Evolutionary conservation across 2,888 invertebrate genomes (phyloP), one percentile per base, ranked within the genome.

Genomic region (Acleris sparsana): DNA sequence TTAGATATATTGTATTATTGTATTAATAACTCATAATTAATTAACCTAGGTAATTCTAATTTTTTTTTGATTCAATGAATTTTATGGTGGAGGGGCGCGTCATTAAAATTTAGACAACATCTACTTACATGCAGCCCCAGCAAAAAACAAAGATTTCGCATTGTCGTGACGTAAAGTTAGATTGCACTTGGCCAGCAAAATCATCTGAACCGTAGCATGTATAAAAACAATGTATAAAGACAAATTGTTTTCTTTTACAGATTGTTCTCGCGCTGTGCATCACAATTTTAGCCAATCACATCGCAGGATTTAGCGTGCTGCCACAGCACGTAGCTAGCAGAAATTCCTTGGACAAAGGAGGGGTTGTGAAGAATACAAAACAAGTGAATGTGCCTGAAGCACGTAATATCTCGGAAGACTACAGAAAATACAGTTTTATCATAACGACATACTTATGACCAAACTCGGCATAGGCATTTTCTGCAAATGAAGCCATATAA

Each of bases 401-500:
- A 20, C 68, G 67, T 65, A 73, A 73, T 46, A 62, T 82, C n/a
- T 90, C 92, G 0, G 86, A 87, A 4, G 90, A 91, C 68, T 92
- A 92, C 69, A 84, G 71, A 18, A 91, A 88, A 78, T 92, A 91
- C 33, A 92, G 86, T 67, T 92, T 82, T 69, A 76, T 92, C 29
- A 92, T 92, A 62, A 92, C 92, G 0, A 90, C 91, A 0, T 88
- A 89, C 73, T 84, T 90, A 85, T 88, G 85, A 70, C 63, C 53
- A 53, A 48, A 20, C 29, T 16, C 17, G 11, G 33, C 7, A 43
- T 13, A 39, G 13, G 39, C 39, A 13, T 13, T 39, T 1, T 13
- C 13, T 39, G 39, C 13, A 39, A 39, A 39, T 39, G 4, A 11
- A 39, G 11, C 13, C 13, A 39, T 39, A 3, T 33, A 13, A 29